Base-by-base conservation (phyloP, 37 sponge, comb jelly and placozoan genomes). In the Bolinopsis microptera region DNA sequence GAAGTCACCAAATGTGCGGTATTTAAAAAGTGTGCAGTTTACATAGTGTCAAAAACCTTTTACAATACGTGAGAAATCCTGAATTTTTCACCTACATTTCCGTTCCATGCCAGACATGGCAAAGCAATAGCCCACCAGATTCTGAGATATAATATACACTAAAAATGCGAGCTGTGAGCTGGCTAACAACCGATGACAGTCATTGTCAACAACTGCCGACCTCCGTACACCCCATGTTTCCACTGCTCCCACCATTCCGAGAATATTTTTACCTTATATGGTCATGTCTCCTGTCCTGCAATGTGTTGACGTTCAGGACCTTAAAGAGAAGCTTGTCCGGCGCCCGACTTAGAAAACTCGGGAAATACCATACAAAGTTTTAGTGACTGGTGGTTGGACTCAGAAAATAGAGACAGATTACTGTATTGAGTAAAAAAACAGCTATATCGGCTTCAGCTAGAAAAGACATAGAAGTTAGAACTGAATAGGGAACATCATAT, bases 131-230 rank as follows among this genome's bases (percentile, higher is more conserved):
- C n/a, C n/a, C n/a, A n/a, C n/a, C n/a, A n/a, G n/a, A n/a, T n/a
- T n/a, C n/a, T n/a, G n/a, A n/a, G n/a, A n/a, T n/a, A n/a, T n/a
- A n/a, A n/a, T n/a, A n/a, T n/a, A n/a, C n/a, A n/a, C n/a, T n/a
- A n/a, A n/a, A n/a, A n/a, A n/a, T n/a, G n/a, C n/a, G n/a, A n/a
- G n/a, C n/a, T n/a, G n/a, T n/a, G n/a, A n/a, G n/a, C n/a, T 13
- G 33, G 80, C 80, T 77, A 77, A 77, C 32, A 32, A 77, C 35
- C 37, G 80, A 9, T 77, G 80, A 77, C 80, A 77, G 80, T 32
- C 33, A 13, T 35, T 77, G 80, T 77, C 80, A 77, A 32, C 80
- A 35, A 48, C 61, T 13, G 9, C 13, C 61, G 13, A 48, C 61
- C 61, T 48, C 13, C 61, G 13, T 18, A 5, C 61, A 48, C 9